These are phyloP conservation scores for Tachina fera DNA, from an alignment of 2,888 invertebrate genomes.

Conservation along the genomic window DNA sequence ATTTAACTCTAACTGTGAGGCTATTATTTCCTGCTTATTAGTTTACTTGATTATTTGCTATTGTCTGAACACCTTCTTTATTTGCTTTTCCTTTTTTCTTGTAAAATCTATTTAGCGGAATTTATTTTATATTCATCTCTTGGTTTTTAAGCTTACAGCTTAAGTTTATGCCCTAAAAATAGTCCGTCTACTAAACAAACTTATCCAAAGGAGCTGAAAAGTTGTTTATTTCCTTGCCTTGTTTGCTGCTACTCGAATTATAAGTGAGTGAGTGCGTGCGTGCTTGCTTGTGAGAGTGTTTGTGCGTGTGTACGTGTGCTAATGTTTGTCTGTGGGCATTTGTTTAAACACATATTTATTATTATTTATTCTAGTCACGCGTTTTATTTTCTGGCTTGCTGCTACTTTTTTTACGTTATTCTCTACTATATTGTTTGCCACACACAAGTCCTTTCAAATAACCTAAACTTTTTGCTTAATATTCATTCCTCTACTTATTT, in stretches of 20 bases:
- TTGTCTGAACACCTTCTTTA: conserved; percentile 13
- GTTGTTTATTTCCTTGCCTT: neutral
- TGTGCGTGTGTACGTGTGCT: too few species aligned
- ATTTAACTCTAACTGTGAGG: neutral
- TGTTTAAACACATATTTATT: conserved; percentile 46
- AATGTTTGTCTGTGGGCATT: conserved; percentile 9
- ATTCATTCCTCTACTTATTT: conserved; percentile 12
- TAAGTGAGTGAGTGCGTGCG: too few species aligned
- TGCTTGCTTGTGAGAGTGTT: too few species aligned
- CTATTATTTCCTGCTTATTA: neutral
- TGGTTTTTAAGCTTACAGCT: neutral
- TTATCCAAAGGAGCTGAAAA: neutral
- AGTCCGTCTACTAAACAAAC: conserved; percentile 13
- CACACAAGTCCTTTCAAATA: conserved; percentile 59
- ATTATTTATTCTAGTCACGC: conserved; percentile 66
- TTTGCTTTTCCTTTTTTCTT: neutral
- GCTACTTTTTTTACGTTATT: conserved; percentile 4
- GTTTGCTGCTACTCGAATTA: neutral
- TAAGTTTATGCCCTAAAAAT: conserved; percentile 5
- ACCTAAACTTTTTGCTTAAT: conserved; percentile 66
- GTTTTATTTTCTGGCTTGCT: neutral
- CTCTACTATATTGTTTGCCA: conserved; percentile 55
- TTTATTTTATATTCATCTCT: neutral
- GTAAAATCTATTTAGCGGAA: neutral
- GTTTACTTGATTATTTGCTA: conserved; percentile 5